phyloP scores from a whole-genome alignment of 2,113 vertebrate genomes.

The Sphaerodactylus townsendi region DNA sequence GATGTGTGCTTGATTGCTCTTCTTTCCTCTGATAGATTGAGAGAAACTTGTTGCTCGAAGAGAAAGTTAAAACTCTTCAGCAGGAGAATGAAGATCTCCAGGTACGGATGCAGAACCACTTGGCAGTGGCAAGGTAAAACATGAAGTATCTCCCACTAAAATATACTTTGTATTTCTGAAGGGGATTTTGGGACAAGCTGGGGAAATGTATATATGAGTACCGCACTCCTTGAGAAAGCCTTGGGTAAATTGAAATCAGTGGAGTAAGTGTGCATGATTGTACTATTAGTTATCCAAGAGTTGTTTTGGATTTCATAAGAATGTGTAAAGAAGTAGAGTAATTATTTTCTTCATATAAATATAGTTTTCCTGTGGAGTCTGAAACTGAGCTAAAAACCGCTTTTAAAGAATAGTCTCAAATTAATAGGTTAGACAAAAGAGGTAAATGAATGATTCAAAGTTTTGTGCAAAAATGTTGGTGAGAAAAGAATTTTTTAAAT shows the following conservation, averaged over 20 bases:
- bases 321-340: too few species aligned
- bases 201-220: too few species aligned
- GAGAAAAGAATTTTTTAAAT: too few species aligned
- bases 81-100: conserved; percentile 91
- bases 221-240: too few species aligned
- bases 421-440: too few species aligned
- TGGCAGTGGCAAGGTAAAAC: conserved; percentile 78
- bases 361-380: too few species aligned
- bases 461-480: too few species aligned
- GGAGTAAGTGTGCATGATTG: not conserved
- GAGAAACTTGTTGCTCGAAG: conserved; percentile 83
- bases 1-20: not conserved
- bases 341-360: too few species aligned
- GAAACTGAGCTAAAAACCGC: too few species aligned
- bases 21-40: conserved; percentile 74
- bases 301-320: too few species aligned
- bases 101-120: conserved; percentile 80
- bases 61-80: conserved; percentile 80
- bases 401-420: too few species aligned
- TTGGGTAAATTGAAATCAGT: not conserved
- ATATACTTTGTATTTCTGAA: not conserved
- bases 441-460: too few species aligned
- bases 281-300: not conserved
- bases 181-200: not conserved
- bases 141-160: accelerated